Evolutionary conservation across 2,888 invertebrate species (phyloP).

Genomic region (Cephus sareptanus): DNA sequence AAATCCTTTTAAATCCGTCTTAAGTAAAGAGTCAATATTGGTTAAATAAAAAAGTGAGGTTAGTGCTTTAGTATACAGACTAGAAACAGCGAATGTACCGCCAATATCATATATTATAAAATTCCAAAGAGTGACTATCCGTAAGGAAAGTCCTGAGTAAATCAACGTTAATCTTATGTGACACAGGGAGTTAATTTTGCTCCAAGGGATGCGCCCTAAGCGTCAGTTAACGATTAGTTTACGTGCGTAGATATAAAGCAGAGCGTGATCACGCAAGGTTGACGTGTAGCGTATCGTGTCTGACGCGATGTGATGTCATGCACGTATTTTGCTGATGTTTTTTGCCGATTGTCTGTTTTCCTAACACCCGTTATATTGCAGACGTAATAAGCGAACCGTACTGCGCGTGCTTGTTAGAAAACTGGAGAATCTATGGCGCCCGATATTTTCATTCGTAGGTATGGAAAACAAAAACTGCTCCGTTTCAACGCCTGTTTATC

Average conservation of each 20-base stretch:
- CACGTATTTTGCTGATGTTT: background rate
- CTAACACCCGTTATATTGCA: background rate
- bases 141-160: background rate
- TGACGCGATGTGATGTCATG: background rate
- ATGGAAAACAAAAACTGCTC: background rate
- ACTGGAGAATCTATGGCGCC: background rate
- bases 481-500: background rate
- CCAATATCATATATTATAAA: background rate
- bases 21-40: background rate
- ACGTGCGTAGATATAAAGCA: background rate
- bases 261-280: background rate
- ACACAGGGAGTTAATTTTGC: background rate
- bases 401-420: background rate
- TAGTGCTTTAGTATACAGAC: background rate
- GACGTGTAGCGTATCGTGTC: background rate
- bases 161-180: background rate
- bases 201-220: background rate
- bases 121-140: too few species aligned
- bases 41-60: background rate
- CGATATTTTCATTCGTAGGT: background rate
- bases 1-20: background rate
- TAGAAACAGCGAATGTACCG: background rate
- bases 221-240: background rate
- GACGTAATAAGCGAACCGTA: background rate
- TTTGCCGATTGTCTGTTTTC: too few species aligned